Percentiles rank a stretch among this genome's conserved stretches.
Evolutionary conservation across 2,888 invertebrate species (phyloP).

Genomic region (Lycocerus yunnanus): DNA sequence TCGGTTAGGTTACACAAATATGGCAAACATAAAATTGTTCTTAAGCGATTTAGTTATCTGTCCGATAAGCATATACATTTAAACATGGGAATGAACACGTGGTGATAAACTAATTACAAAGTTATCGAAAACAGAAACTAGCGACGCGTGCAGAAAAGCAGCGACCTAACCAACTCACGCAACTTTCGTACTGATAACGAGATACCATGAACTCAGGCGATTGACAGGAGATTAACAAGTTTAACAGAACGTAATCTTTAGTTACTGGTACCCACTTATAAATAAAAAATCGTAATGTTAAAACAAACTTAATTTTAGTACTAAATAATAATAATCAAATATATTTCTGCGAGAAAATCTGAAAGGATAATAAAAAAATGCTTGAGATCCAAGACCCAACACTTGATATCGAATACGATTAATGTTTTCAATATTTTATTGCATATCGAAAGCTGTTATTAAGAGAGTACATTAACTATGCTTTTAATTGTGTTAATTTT

Average conservation of each 20-base stretch:
- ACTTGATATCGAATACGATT: no score
- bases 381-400: no score
- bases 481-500: no score
- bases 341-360: no score
- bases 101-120: constrained; percentile 49
- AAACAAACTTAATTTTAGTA: neutral
- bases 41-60: constrained; percentile 12
- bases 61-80: constrained; percentile 13
- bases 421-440: no score
- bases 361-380: no score
- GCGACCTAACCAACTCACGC: constrained; percentile 19
- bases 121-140: constrained; percentile 46
- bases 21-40: constrained; percentile 11
- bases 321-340: no score
- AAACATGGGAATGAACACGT: constrained; percentile 45
- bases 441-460: no score
- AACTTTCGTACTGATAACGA: constrained; percentile 23
- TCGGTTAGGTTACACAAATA: constrained; percentile 15
- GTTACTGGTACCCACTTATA: constrained; percentile 19
- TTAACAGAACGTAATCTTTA: constrained; percentile 20
- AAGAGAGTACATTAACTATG: no score
- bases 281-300: neutral
- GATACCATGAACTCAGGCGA: constrained; percentile 18
- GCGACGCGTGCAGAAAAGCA: constrained; percentile 35
- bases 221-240: constrained; percentile 24